phyloP scores from a whole-genome alignment of 2,888 invertebrate genomes.

The Drosophila quasianomalipes region DNA sequence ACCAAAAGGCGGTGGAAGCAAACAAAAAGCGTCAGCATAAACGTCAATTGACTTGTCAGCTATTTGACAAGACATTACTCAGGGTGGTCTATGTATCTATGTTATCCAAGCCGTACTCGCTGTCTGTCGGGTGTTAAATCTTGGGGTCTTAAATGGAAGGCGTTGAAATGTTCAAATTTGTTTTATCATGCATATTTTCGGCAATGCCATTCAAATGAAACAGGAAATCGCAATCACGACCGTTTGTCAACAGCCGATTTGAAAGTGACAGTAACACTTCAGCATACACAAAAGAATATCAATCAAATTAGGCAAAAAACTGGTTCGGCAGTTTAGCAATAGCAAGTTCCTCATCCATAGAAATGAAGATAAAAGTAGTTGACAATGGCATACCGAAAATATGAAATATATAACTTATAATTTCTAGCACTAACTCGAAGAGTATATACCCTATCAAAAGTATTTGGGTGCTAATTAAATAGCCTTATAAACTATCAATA shows the following conservation, averaged over 20 bases:
- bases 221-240: constrained; percentile 51
- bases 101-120: background rate
- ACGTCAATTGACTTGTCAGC: constrained; percentile 74
- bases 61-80: constrained; percentile 59
- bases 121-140: background rate
- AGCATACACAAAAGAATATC: constrained; percentile 47
- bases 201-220: constrained; percentile 60
- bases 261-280: constrained; percentile 58
- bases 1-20: constrained; percentile 21
- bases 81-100: constrained; percentile 56
- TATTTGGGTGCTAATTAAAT: background rate
- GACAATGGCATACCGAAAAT: constrained; percentile 40
- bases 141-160: constrained; percentile 42
- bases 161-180: constrained; percentile 40
- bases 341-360: constrained; percentile 36
- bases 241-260: constrained; percentile 38
- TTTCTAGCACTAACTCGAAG: background rate
- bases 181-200: constrained; percentile 11
- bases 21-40: constrained; percentile 39
- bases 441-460: constrained; percentile 29
- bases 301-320: constrained; percentile 54
- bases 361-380: constrained; percentile 34
- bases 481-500: background rate
- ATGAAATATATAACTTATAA: background rate
- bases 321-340: constrained; percentile 57